A percentile compares a stretch with the other conserved stretches of the same genome.
Conservation (phyloP, 2,888 invertebrate genomes). For the Epiperipatus broadwayi region DNA sequence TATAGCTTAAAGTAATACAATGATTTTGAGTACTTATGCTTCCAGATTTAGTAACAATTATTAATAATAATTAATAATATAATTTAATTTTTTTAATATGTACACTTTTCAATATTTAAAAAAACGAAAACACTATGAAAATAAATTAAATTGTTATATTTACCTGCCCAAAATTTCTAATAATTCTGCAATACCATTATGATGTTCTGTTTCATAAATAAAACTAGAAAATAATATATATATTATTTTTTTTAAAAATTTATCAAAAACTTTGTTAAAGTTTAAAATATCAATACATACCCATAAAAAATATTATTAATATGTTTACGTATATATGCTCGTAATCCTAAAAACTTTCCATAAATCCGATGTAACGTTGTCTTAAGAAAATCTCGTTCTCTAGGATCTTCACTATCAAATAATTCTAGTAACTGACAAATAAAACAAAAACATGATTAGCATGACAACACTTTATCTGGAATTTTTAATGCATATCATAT, state of each 20-base stretch:
- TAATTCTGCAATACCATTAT: constrained; percentile 90
- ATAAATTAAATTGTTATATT: too few relatives aligned
- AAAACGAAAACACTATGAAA: too few relatives aligned
- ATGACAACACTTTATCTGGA: too few relatives aligned
- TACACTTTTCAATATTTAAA: too few relatives aligned
- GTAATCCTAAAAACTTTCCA: constrained; percentile 83
- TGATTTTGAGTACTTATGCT: too few relatives aligned
- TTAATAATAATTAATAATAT: too few relatives aligned
- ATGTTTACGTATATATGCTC: constrained; percentile 92
- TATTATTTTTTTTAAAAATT: constrained; percentile 7
- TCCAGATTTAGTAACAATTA: too few relatives aligned
- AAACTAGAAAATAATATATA: constrained; percentile 44
- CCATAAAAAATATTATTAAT: constrained; percentile 90
- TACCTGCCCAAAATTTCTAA: constrained; percentile 82
- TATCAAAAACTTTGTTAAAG: constrained; percentile 8
- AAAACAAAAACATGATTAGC: too few relatives aligned
- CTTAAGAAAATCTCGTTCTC: constrained; percentile 89
- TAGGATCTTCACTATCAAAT: constrained; percentile 89
- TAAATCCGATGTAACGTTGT: constrained; percentile 95
- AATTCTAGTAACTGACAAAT: constrained; percentile 56
- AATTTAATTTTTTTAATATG: too few relatives aligned
- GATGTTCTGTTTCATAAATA: constrained; percentile 96
- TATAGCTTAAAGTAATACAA: too few relatives aligned
- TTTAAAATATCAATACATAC: constrained; percentile 29
- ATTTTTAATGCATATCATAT: too few relatives aligned